Evolutionary conservation across 1,140 invertebrate genomes (phyloP).

Genomic region (Heliconius hewitsoni): DNA sequence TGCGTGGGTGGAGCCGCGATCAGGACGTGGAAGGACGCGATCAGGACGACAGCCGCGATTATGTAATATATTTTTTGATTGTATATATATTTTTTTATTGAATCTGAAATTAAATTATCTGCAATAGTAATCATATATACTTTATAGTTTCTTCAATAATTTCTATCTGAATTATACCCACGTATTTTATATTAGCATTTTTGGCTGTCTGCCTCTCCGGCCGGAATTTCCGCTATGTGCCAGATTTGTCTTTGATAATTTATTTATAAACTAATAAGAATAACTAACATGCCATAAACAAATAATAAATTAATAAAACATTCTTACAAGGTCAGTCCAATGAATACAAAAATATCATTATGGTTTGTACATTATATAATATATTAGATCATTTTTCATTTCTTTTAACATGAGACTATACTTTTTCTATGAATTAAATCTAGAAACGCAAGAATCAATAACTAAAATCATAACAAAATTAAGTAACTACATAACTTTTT

Average conservation of each 20-base stretch:
- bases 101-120: no score
- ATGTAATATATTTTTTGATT: no score
- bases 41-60: no score
- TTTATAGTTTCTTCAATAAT: neutral
- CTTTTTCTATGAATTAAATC: neutral
- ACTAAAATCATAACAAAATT: neutral
- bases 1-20: no score
- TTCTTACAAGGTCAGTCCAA: neutral
- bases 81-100: no score
- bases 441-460: neutral
- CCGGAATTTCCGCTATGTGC: neutral
- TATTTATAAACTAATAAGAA: conserved; percentile 12
- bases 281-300: neutral
- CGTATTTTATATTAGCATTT: neutral
- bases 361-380: no score
- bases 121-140: no score
- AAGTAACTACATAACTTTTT: neutral
- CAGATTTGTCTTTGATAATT: neutral
- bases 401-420: no score
- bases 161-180: neutral
- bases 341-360: no score
- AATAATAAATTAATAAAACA: neutral
- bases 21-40: no score
- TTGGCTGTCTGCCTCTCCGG: conserved; percentile 2
- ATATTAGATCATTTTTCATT: no score